Evolutionary conservation across 2,797 vertebrate species (phyloP).

Genomic region (Danio aesculapii): DNA sequence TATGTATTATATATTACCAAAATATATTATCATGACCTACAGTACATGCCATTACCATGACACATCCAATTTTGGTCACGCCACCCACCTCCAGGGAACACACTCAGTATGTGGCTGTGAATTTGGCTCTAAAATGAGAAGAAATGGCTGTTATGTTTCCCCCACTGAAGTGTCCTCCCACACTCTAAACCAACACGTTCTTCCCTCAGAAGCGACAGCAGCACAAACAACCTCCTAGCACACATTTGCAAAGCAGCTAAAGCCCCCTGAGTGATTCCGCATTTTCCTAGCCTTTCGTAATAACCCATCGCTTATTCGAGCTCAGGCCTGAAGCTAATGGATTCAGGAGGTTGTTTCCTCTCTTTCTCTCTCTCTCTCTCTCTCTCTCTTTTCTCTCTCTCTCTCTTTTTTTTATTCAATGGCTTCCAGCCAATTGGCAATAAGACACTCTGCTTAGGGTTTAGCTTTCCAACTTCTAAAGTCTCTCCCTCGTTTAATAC

Average conservation of each 20-base stretch:
- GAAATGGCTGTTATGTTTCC: constrained; percentile 51
- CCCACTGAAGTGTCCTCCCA: constrained; percentile 50
- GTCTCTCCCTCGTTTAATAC: constrained; percentile 56
- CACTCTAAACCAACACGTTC: constrained; percentile 53
- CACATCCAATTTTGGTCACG: background rate
- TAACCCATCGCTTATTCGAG: constrained; percentile 56
- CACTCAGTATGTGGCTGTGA: constrained; percentile 32
- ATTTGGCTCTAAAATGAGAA: constrained; percentile 52
- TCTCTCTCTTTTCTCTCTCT: background rate
- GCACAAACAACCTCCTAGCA: constrained; percentile 57
- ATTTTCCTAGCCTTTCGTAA: constrained; percentile 58
- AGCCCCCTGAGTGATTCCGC: constrained; percentile 59
- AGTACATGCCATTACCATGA: background rate
- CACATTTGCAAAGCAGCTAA: constrained; percentile 53
- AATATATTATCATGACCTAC: background rate
- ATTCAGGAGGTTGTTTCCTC: constrained; percentile 55
- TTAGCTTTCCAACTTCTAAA: constrained; percentile 59
- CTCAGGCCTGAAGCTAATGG: constrained; percentile 63
- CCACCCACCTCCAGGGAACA: background rate
- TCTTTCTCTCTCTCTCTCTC: no score
- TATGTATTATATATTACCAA: no score
- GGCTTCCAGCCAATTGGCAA: constrained; percentile 64
- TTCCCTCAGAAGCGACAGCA: constrained; percentile 58
- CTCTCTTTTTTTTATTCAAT: constrained; percentile 55
- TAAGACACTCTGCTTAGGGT: constrained; percentile 58